phyloP scores from a whole-genome alignment of 1,140 invertebrate genomes.

The Ceratoteleas bidentatus region DNA sequence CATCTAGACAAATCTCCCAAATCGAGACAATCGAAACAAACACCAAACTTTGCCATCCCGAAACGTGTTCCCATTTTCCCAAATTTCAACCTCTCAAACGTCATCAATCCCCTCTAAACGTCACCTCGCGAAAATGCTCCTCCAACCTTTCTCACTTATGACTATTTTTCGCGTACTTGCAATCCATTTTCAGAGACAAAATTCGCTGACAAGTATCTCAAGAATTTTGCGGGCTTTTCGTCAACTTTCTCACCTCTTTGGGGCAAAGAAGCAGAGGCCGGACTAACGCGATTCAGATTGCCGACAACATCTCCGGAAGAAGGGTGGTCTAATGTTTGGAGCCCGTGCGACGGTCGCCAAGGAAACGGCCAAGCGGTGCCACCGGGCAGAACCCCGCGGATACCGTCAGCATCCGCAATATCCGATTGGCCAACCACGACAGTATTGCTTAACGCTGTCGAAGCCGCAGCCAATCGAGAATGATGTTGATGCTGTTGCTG shows the following conservation, averaged over 20 bases:
- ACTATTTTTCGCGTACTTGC: too few relatives aligned
- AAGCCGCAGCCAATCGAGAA: slow-evolving; percentile 74
- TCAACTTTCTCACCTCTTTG: slow-evolving; percentile 76
- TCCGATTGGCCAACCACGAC: slow-evolving; percentile 77
- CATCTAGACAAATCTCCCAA: too few relatives aligned
- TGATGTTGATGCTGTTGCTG: slow-evolving; percentile 79
- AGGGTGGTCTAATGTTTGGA: slow-evolving; percentile 78
- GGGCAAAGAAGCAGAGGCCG: slow-evolving; percentile 76
- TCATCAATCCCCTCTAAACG: too few relatives aligned
- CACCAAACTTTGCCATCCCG: too few relatives aligned
- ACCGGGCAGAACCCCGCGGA: slow-evolving; percentile 75
- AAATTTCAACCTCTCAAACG: too few relatives aligned
- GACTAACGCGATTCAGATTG: slow-evolving; percentile 76
- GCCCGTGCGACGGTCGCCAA: slow-evolving; percentile 77
- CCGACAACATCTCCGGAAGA: slow-evolving; percentile 74
- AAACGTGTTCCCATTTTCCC: too few relatives aligned
- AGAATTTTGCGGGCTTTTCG: slow-evolving; percentile 38
- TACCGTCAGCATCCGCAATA: slow-evolving; percentile 74
- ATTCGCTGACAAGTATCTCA: slow-evolving; percentile 27
- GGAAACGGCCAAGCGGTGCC: slow-evolving; percentile 78
- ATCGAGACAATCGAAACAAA: too few relatives aligned
- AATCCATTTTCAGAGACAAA: neutral
- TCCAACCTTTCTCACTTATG: too few relatives aligned
- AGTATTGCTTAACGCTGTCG: slow-evolving; percentile 76
- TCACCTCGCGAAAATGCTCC: too few relatives aligned